A percentile compares a stretch with the other conserved stretches of the same genome.
phyloP scores from a whole-genome alignment of 2,113 vertebrate genomes.

The Sebastes fasciatus region DNA sequence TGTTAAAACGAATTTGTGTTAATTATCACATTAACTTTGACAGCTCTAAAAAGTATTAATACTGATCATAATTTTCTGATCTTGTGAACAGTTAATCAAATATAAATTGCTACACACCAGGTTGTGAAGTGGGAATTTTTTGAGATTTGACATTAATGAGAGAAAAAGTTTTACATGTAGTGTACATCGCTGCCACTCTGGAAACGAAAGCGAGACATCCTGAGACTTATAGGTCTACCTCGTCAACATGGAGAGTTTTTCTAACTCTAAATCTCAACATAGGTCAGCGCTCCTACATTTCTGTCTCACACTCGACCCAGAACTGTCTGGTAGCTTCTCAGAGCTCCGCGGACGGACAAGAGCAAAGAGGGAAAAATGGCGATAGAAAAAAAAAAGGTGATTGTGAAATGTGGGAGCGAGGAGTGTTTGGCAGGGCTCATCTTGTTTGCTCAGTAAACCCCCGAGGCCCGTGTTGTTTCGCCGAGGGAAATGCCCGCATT shows the following conservation, averaged over 20 bases:
- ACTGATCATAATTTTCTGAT: not conserved
- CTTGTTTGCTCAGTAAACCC: slow-evolving; percentile 99
- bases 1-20: too few relatives aligned
- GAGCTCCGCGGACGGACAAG: slow-evolving; percentile 58
- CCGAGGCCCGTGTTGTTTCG: slow-evolving; percentile 85
- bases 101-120: not conserved
- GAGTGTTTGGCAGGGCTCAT: slow-evolving; percentile 82
- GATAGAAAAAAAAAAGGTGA: slow-evolving; percentile 77
- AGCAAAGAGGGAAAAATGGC: slow-evolving; percentile 70
- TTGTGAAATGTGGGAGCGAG: slow-evolving; percentile 84
- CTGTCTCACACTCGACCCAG: slow-evolving; percentile 65
- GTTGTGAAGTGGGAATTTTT: not conserved
- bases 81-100: not conserved
- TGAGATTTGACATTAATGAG: not conserved
- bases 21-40: too few relatives aligned
- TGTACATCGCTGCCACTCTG: not conserved
- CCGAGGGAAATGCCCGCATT: slow-evolving; percentile 94
- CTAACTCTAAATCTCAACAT: slow-evolving; percentile 53
- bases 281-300: slow-evolving; percentile 54
- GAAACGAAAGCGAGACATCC: slow-evolving; percentile 29
- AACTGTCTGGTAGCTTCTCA: slow-evolving; percentile 66
- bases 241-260: slow-evolving; percentile 1
- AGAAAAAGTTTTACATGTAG: slow-evolving; percentile 16
- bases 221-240: slow-evolving; percentile 21
- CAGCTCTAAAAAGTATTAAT: not conserved